phyloP scores from a whole-genome alignment of 2,797 vertebrate genomes.

The Hapalemur alaotrensis region DNA sequence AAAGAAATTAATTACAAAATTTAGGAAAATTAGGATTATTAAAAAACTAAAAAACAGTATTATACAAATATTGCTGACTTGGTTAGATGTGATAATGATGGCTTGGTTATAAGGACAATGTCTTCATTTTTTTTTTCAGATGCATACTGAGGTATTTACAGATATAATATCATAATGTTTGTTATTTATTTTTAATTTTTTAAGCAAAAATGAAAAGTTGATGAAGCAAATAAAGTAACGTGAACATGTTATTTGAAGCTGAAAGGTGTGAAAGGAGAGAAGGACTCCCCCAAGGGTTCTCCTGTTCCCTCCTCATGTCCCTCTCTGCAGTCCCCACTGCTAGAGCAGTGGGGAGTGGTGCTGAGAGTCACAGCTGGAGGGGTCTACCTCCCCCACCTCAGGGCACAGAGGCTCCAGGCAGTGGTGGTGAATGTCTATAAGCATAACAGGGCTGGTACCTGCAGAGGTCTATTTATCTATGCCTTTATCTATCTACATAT shows the following conservation, averaged over 20 bases:
- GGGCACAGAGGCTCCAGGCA: background rate
- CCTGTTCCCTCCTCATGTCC: background rate
- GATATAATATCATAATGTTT: background rate
- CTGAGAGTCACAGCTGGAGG: background rate
- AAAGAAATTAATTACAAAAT: background rate
- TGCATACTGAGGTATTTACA: background rate
- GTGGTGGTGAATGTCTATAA: background rate
- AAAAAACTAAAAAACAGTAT: background rate
- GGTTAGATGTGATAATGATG: background rate
- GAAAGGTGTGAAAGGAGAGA: background rate
- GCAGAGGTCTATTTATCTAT: background rate
- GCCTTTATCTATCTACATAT: background rate
- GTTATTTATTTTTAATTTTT: background rate
- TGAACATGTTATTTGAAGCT: background rate
- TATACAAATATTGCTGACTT: background rate
- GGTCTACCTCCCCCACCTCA: background rate
- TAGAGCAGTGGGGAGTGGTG: background rate
- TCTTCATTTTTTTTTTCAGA: background rate
- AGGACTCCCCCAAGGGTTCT: background rate
- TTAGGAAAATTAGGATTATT: background rate
- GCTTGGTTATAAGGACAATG: background rate
- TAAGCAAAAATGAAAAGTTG: background rate
- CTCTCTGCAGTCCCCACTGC: background rate
- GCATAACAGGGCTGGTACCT: background rate
- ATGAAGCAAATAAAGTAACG: background rate